Percentiles rank a stretch among this genome's conserved stretches.
Conservation (phyloP, 2,113 vertebrate species). For the Protobothrops flavoviridis region DNA sequence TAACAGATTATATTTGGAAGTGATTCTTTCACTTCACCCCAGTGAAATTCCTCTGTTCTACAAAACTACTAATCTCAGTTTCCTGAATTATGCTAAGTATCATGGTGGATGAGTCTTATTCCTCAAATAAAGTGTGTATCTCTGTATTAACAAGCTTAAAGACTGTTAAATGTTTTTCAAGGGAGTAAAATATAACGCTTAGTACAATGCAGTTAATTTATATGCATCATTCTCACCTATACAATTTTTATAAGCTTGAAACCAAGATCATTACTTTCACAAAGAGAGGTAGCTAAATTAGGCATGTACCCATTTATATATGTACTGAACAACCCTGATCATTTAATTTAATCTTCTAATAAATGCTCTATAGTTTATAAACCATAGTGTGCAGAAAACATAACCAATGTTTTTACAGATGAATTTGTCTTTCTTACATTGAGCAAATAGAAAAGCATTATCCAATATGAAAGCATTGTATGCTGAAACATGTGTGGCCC, state of each 20-base stretch:
- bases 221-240: background rate
- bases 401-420: background rate
- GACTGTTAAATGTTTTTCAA: background rate
- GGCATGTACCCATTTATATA: background rate
- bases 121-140: background rate
- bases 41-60: background rate
- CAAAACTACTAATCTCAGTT: background rate
- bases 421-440: background rate
- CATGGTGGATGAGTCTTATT: background rate
- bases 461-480: background rate
- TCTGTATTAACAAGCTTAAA: background rate
- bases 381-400: background rate
- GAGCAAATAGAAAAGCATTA: background rate
- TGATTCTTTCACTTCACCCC: background rate
- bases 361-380: background rate
- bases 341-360: background rate
- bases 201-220: background rate
- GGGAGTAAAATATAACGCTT: background rate
- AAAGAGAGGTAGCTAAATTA: background rate
- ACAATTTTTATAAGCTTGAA: background rate
- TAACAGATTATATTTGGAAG: background rate
- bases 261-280: constrained; percentile 4
- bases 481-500: background rate
- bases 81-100: background rate
- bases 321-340: background rate